Conservation (phyloP, 1,140 invertebrate genomes). For the Dinothrombium tinctorium region DNA sequence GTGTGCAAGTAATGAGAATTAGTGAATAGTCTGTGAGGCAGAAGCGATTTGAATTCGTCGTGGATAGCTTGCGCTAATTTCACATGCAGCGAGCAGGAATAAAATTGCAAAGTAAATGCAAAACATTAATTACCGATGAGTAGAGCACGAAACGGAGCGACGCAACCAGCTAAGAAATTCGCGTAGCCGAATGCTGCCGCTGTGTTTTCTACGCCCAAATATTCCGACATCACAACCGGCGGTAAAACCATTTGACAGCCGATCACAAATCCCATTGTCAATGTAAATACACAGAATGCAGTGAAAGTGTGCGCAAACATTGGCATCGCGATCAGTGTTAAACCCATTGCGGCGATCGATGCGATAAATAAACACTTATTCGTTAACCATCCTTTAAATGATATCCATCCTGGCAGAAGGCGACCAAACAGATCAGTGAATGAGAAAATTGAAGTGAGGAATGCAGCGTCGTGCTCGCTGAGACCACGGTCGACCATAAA, state of each 20-base stretch:
- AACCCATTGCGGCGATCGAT: conserved; percentile 11
- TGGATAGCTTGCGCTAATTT: too few species aligned
- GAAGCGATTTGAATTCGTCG: too few species aligned
- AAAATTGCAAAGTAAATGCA: too few species aligned
- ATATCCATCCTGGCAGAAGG: conserved; percentile 13
- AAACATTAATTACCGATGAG: too few species aligned
- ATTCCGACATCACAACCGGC: conserved; percentile 13
- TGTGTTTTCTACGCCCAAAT: too few species aligned
- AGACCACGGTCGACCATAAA: conserved; percentile 1
- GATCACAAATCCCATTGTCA: conserved; percentile 12
- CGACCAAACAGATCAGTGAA: conserved; percentile 15
- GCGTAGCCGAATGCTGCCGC: too few species aligned
- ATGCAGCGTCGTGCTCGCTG: conserved; percentile 8
- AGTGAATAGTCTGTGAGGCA: too few species aligned
- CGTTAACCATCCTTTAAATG: conserved; percentile 9
- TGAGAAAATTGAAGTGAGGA: conserved; percentile 14
- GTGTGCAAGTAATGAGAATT: too few species aligned
- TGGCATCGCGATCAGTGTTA: conserved; percentile 8
- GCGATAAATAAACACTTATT: conserved; percentile 8
- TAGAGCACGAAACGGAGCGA: too few species aligned
- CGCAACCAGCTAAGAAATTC: too few species aligned
- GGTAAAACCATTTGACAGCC: conserved; percentile 14
- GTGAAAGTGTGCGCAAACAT: conserved; percentile 5
- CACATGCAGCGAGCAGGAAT: too few species aligned
- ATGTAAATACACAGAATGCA: conserved; percentile 8